Evolutionary conservation across 1,140 invertebrate species (phyloP), one percentile per base, ranked within the genome.

Genomic region (Oscheius sp.): DNA sequence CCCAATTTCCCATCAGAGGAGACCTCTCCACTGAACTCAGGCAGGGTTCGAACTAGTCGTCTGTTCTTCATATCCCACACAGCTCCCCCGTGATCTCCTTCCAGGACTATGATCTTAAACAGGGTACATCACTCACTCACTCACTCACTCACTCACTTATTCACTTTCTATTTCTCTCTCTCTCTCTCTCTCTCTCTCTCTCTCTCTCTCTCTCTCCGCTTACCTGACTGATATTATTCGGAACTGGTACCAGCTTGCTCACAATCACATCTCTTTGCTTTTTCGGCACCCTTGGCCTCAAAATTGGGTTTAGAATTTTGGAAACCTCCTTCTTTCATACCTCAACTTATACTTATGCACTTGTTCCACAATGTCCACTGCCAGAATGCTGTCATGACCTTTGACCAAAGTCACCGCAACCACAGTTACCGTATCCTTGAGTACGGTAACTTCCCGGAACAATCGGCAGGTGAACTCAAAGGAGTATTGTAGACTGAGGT

Each of bases 291-390:
- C 95, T 93, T 34, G 89, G 93, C 78, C 91, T 91, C 0, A 91
- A 91, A 79, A 91, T 91, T 89, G 90, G 0, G 93, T 93, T 0
- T 94, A 87, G 2, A 92, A 91, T 0, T 90, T 90, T 61, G 89
- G 23, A 3, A 55, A 20, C 13, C 42, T 13, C 13, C 13, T 45
- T 45, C 52, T 55, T 55, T n/a, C 52, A 34, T 79, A 77, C 59
- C 83, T 80, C 64, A 84, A 86, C 34, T 80, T 81, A 26, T 75
- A 66, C 46, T 84, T 85, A 18, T 85, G 68, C 7, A 70, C 77
- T 55, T 71, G 68, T 42, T 79, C 78, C 18, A 68, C 55, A 4
- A 76, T 68, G 59, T 78, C 69, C 4, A 79, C 42, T 15, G 68
- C 58, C 29, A 77, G 73, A 31, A 80, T 15, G 45, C 73, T 80